Percentiles rank a stretch among this genome's conserved stretches.
These are phyloP conservation scores for Caenorhabditis uteleia DNA, from an alignment of 2,888 invertebrate species.

Conservation along the genomic window DNA sequence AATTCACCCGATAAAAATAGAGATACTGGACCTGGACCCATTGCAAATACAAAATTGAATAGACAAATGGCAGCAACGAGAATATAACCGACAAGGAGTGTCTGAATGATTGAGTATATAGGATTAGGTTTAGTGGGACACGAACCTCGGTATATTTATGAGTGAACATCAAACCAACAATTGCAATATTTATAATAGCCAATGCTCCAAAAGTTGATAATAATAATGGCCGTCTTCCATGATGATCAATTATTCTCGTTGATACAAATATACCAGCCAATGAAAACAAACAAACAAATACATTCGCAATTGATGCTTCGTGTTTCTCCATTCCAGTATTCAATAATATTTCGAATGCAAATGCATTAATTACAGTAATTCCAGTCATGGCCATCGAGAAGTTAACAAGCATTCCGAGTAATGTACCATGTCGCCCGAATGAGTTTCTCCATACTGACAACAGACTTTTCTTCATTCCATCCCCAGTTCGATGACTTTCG, in stretches of 20 bases:
- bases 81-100: neutral
- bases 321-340: slow-evolving; percentile 15
- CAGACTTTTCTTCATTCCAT: neutral
- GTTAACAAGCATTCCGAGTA: slow-evolving; percentile 21
- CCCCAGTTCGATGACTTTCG: neutral
- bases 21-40: slow-evolving; percentile 33
- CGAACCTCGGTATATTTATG: slow-evolving; percentile 10
- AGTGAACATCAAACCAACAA: slow-evolving; percentile 14
- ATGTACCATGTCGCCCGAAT: slow-evolving; percentile 16
- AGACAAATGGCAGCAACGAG: slow-evolving; percentile 14
- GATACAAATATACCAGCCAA: slow-evolving; percentile 22
- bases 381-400: slow-evolving; percentile 34
- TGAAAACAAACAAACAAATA: slow-evolving; percentile 23
- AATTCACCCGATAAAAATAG: slow-evolving; percentile 30
- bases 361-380: slow-evolving; percentile 33
- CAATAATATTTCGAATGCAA: slow-evolving; percentile 26
- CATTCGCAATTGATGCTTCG: slow-evolving; percentile 20
- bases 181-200: slow-evolving; percentile 11
- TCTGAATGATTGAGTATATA: neutral
- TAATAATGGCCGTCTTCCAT: slow-evolving; percentile 22
- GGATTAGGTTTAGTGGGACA: neutral
- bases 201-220: slow-evolving; percentile 14
- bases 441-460: neutral
- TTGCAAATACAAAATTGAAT: slow-evolving; percentile 36
- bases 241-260: slow-evolving; percentile 24